These are phyloP conservation scores for Ephestia elutella DNA, from an alignment of 1,140 invertebrate genomes.

Conservation along the genomic window DNA sequence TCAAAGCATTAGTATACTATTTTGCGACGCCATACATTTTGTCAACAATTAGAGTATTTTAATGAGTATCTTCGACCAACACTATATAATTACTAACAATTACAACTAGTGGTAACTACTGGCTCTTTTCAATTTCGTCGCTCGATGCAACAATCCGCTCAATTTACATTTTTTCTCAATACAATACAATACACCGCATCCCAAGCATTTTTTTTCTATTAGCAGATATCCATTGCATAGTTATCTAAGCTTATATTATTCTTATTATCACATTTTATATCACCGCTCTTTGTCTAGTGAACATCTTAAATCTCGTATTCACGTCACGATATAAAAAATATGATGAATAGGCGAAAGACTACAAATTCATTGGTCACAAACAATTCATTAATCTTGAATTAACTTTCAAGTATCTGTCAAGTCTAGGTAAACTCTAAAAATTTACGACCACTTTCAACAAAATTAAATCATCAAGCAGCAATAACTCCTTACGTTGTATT, in stretches of 20 bases:
- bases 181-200: background rate
- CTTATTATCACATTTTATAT: too few relatives aligned
- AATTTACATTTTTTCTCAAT: background rate
- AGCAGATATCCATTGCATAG: too few relatives aligned
- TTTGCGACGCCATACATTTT: background rate
- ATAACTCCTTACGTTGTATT: background rate
- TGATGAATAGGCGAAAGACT: too few relatives aligned
- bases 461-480: background rate
- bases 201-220: too few relatives aligned
- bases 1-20: background rate
- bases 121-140: background rate
- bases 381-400: too few relatives aligned
- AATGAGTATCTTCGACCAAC: background rate
- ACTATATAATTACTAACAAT: background rate
- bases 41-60: background rate
- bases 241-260: too few relatives aligned
- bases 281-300: too few relatives aligned
- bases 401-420: too few relatives aligned
- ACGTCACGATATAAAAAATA: too few relatives aligned
- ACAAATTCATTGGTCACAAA: too few relatives aligned
- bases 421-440: too few relatives aligned
- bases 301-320: too few relatives aligned
- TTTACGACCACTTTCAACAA: background rate
- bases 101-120: constrained; percentile 8
- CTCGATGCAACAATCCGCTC: background rate